These are phyloP conservation scores for Vireo altiloquus DNA, from an alignment of 2,113 vertebrate genomes.

Conservation along the genomic window DNA sequence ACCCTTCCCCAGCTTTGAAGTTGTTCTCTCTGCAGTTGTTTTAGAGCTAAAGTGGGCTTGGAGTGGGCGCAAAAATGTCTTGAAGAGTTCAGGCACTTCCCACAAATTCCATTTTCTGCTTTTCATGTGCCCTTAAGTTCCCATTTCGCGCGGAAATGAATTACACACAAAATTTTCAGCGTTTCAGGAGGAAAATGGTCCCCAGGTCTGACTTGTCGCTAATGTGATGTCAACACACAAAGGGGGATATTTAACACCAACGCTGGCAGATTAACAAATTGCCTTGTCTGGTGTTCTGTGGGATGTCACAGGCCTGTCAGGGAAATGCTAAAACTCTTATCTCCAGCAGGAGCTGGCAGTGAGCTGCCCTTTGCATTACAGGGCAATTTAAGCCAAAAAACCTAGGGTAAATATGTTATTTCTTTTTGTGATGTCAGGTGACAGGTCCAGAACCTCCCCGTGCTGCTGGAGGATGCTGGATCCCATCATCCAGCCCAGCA, in stretches of 20 bases:
- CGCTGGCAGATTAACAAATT: slow-evolving; percentile 58
- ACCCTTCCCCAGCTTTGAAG: neutral
- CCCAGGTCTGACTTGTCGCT: neutral
- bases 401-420: neutral
- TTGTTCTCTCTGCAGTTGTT: neutral
- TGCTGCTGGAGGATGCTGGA: neutral
- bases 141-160: slow-evolving; percentile 49
- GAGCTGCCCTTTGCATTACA: neutral
- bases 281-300: neutral
- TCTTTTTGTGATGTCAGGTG: neutral
- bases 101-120: slow-evolving; percentile 42
- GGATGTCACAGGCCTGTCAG: slow-evolving; percentile 4
- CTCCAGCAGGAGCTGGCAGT: neutral
- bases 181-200: slow-evolving; percentile 14
- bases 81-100: slow-evolving; percentile 33
- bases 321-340: neutral
- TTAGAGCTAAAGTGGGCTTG: neutral
- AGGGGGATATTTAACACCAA: slow-evolving; percentile 24
- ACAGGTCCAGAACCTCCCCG: neutral
- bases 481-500: neutral
- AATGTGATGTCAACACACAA: slow-evolving; percentile 7
- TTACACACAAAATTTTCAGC: slow-evolving; percentile 18
- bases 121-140: slow-evolving; percentile 50
- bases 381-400: neutral
- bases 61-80: neutral